phyloP scores from a whole-genome alignment of 2,888 invertebrate genomes.

The Pediacus dermestoides region DNA sequence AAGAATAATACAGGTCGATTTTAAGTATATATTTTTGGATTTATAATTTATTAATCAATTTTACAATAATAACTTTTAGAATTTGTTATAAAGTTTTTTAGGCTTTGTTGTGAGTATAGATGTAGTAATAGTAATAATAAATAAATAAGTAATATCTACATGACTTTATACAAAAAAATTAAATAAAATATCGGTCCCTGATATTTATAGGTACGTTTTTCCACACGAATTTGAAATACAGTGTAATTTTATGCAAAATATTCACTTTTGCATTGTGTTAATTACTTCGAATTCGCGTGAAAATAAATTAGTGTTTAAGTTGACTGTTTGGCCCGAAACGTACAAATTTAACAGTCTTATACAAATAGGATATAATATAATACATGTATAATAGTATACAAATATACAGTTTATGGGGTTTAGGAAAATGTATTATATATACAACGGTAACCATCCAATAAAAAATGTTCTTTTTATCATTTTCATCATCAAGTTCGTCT shows the following conservation, averaged over 20 bases:
- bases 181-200: constrained; percentile 47
- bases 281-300: constrained; percentile 17
- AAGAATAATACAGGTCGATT: no score
- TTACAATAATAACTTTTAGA: constrained; percentile 43
- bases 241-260: constrained; percentile 2
- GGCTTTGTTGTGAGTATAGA: constrained; percentile 52
- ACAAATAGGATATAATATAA: constrained; percentile 37
- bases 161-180: constrained; percentile 47
- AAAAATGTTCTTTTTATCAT: no score
- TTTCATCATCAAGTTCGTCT: no score
- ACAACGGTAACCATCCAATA: constrained; percentile 38
- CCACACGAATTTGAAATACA: constrained; percentile 28
- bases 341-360: constrained; percentile 41
- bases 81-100: constrained; percentile 42
- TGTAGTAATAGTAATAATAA: no score
- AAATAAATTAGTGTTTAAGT: constrained; percentile 19
- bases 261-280: no score
- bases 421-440: constrained; percentile 34
- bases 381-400: constrained; percentile 38
- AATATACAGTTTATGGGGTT: constrained; percentile 35
- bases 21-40: constrained; percentile 27
- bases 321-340: constrained; percentile 23
- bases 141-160: constrained; percentile 52
- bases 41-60: constrained; percentile 43
- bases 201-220: constrained; percentile 39